These are phyloP conservation scores for Oppia nitens DNA, from an alignment of 1,140 invertebrate genomes.

Conservation along the genomic window DNA sequence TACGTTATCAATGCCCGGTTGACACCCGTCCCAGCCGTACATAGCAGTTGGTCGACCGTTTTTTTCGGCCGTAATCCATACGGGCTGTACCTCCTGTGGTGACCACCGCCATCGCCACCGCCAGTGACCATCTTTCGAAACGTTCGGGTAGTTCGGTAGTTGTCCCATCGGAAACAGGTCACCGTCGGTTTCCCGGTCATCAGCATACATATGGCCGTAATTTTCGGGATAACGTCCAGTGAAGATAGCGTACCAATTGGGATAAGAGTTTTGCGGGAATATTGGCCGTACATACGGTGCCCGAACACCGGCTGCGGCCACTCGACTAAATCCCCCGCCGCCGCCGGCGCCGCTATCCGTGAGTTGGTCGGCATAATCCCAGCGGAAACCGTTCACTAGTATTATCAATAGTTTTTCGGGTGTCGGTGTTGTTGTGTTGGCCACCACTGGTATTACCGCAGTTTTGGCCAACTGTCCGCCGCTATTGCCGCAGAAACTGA, in stretches of 20 bases:
- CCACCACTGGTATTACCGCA: no score
- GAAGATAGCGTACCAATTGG: constrained; percentile 17
- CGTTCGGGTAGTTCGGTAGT: constrained; percentile 16
- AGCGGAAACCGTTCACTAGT: constrained; percentile 12
- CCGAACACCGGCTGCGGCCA: constrained; percentile 16
- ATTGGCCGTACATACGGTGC: constrained; percentile 16
- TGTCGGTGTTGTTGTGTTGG: no score
- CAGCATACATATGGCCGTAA: constrained; percentile 20
- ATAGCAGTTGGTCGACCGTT: constrained; percentile 17
- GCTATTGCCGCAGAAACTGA: no score
- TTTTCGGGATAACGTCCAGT: constrained; percentile 20
- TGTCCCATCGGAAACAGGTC: constrained; percentile 18
- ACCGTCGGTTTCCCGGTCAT: constrained; percentile 17
- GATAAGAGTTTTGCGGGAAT: constrained; percentile 19
- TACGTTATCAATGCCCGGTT: constrained; percentile 14
- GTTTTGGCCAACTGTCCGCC: no score
- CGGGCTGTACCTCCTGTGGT: constrained; percentile 20
- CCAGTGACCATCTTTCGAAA: constrained; percentile 19
- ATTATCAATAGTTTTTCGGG: constrained; percentile 14
- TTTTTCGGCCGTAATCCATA: constrained; percentile 21
- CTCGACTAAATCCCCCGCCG: constrained; percentile 12
- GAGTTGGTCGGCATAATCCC: constrained; percentile 12
- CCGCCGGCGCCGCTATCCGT: constrained; percentile 5
- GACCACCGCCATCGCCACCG: no score
- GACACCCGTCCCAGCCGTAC: constrained; percentile 23